A percentile compares a stretch with the other conserved stretches of the same genome.
phyloP scores from a whole-genome alignment of 2,113 vertebrate species.

The Macquaria ambigua region DNA sequence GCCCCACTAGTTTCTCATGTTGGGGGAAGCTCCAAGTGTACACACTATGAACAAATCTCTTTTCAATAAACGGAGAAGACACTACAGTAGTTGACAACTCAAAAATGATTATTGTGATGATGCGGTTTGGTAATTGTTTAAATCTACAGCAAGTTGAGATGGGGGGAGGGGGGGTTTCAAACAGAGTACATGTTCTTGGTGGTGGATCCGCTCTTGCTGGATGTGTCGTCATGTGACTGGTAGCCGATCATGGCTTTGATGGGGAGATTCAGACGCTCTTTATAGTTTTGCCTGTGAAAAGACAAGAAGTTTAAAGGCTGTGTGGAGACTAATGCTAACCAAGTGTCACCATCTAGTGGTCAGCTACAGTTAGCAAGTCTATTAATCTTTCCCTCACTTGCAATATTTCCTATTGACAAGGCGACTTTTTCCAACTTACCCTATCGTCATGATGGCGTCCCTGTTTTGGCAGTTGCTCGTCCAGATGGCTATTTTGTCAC shows the following conservation, averaged over 20 bases:
- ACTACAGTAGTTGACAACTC: slow-evolving; percentile 85
- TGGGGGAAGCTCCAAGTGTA: slow-evolving; percentile 44
- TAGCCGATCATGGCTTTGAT: slow-evolving; percentile 85
- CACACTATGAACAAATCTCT: slow-evolving; percentile 70
- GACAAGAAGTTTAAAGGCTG: not conserved
- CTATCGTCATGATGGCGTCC: slow-evolving; percentile 89
- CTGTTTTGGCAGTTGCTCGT: slow-evolving; percentile 89
- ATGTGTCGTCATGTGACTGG: slow-evolving; percentile 89
- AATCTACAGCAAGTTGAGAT: slow-evolving; percentile 83
- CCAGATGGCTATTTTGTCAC: slow-evolving; percentile 89
- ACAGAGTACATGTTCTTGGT: slow-evolving; percentile 89
- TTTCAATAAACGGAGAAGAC: slow-evolving; percentile 81
- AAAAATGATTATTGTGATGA: slow-evolving; percentile 80
- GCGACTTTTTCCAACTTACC: slow-evolving; percentile 69
- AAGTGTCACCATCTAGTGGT: slow-evolving; percentile 62
- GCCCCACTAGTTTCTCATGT: slow-evolving; percentile 19
- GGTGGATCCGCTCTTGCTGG: slow-evolving; percentile 90
- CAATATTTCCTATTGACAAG: not conserved
- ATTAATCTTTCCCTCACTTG: not conserved
- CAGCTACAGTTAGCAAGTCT: not conserved
- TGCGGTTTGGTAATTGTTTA: slow-evolving; percentile 84
- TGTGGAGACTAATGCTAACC: not conserved
- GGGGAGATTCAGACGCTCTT: slow-evolving; percentile 85
- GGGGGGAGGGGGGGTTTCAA: slow-evolving; percentile 71
- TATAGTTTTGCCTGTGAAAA: slow-evolving; percentile 84